Percentiles rank a stretch among this genome's conserved stretches.
Conservation (phyloP, 2,888 invertebrate species). For the Palloptera scutellata region DNA sequence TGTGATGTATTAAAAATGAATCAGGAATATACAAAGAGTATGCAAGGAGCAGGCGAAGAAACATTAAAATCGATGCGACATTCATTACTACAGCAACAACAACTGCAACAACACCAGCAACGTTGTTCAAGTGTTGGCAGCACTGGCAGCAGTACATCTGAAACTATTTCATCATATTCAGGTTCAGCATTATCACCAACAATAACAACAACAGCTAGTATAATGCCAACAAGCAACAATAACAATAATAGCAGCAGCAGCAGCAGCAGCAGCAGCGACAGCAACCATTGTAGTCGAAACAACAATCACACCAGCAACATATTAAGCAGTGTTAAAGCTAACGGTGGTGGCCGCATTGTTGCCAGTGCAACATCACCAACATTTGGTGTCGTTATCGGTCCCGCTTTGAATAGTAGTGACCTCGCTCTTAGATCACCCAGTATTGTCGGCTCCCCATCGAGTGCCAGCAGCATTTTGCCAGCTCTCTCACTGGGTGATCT, state of each 20-base stretch:
- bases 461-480: constrained; percentile 16
- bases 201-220: constrained; percentile 51
- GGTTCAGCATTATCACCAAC: constrained; percentile 51
- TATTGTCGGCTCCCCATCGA: constrained; percentile 8
- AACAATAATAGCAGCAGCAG: constrained; percentile 30
- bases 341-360: constrained; percentile 22
- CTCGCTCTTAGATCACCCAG: no score
- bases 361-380: constrained; percentile 18
- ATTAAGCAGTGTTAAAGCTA: constrained; percentile 31
- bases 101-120: constrained; percentile 45
- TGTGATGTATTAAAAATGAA: constrained; percentile 33
- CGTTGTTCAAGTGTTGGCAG: constrained; percentile 61
- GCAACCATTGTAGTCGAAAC: constrained; percentile 22
- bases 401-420: constrained; percentile 45
- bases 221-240: constrained; percentile 2
- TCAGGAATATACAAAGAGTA: constrained; percentile 15
- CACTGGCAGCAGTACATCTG: constrained; percentile 60
- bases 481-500: constrained; percentile 22
- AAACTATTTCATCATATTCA: constrained; percentile 56
- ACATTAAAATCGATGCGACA: constrained; percentile 22
- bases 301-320: constrained; percentile 29
- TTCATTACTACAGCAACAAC: constrained; percentile 26
- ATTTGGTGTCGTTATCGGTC: constrained; percentile 25
- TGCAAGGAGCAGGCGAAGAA: constrained; percentile 11
- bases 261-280: constrained; percentile 25